Percentiles rank a stretch among this genome's conserved stretches.
phyloP scores from a whole-genome alignment of 2,888 invertebrate species.

The Norana najaformis region DNA sequence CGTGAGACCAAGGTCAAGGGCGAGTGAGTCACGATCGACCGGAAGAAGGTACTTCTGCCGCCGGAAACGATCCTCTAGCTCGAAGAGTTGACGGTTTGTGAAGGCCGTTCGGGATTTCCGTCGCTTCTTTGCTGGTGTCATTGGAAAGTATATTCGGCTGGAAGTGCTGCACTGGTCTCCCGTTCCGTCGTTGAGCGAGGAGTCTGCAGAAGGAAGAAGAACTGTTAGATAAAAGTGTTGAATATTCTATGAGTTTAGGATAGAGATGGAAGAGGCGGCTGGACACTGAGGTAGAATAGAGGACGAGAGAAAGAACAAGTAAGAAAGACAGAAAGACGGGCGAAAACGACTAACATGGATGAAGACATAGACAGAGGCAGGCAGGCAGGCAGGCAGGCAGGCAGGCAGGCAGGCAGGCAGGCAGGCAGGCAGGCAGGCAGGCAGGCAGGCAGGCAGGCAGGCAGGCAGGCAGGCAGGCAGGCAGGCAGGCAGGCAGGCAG shows the following conservation, averaged over 20 bases:
- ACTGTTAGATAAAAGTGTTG: neutral
- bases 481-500: no score
- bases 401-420: no score
- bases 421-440: no score
- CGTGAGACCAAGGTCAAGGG: neutral
- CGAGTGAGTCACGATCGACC: conserved; percentile 6
- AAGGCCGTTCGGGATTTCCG: conserved; percentile 19
- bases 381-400: no score
- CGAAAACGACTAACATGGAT: no score
- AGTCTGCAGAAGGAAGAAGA: neutral
- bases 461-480: no score
- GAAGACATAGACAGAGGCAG: no score
- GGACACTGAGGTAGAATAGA: neutral
- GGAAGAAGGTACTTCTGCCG: conserved; percentile 17
- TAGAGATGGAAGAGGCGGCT: neutral
- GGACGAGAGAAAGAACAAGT: no score
- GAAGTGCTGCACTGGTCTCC: neutral
- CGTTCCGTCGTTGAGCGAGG: neutral
- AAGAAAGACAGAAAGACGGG: no score
- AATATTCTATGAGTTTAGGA: neutral
- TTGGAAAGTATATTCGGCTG: neutral
- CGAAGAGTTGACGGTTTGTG: conserved; percentile 7
- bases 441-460: no score
- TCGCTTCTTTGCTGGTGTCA: neutral
- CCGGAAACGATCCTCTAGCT: conserved; percentile 4